Evolutionary conservation across 2,888 invertebrate genomes (phyloP), one percentile per base, ranked within the genome.

Genomic region (Drosophila lutescens): DNA sequence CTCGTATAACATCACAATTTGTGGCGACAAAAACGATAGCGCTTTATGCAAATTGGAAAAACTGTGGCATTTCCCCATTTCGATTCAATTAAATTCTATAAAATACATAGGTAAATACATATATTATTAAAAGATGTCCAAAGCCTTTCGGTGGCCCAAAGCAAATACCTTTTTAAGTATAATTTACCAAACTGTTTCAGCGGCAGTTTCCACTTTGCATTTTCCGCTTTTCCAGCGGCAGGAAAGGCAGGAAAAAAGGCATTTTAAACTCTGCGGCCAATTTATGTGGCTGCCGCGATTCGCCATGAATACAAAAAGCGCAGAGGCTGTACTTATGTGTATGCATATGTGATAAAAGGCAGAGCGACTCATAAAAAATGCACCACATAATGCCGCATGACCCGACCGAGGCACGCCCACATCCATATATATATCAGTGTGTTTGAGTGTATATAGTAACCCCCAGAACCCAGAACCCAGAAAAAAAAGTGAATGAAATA

Each of bases 261-360:
- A 61, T 72, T 54, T 56, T 57, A 50, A 71, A 74, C 74, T 65
- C 54, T 69, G 79, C 56, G 68, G 77, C 58, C 82, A 79, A 79
- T 82, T 82, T 75, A 68, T 83, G 80, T 73, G 83, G 75, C 72
- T 46, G 65, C 55, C 56, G 73, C 70, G 73, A 72, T 71, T 71
- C 50, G 44, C 54, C 49, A 61, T 57, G 57, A 67, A 76, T 61
- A 62, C 61, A 77, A 71, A 62, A 53, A 72, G 57, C 60, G 66
- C 34, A 43, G 34, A 51, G 53, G n/a, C 62, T 56, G 55, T 34
- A 71, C 55, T 50, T 55, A 51, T 76, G 76, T 81, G 73, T 78
- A 76, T 86, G 85, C 81, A 82, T 76, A 86, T 81, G 87, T 68
- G 81, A 82, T 86, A 86, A 86, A 86, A 84, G 86, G 66, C 81